These are phyloP conservation scores for Bombus sylvicola DNA, from an alignment of 1,140 invertebrate genomes.

Conservation along the genomic window DNA sequence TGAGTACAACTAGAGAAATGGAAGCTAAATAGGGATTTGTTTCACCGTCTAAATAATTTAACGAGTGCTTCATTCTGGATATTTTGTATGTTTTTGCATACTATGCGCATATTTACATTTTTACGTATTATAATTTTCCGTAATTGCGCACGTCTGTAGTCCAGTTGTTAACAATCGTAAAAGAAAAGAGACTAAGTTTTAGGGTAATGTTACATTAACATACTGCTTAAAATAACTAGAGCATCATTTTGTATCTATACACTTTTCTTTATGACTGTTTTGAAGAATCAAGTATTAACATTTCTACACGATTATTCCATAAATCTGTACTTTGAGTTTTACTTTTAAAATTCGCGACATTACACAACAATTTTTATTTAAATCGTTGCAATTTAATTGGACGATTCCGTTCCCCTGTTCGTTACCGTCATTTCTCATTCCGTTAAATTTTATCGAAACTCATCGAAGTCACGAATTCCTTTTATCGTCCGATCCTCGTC, in stretches of 20 bases:
- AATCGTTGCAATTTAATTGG: not conserved
- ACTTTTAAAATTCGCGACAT: too few relatives aligned
- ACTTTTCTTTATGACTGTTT: too few relatives aligned
- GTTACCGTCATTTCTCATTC: not conserved
- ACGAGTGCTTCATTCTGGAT: not conserved
- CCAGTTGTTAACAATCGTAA: too few relatives aligned
- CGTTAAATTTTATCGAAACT: not conserved
- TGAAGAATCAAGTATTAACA: too few relatives aligned
- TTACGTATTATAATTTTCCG: not conserved
- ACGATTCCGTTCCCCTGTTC: not conserved
- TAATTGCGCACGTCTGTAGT: not conserved
- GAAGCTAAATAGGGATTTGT: not conserved
- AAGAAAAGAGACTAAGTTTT: too few relatives aligned
- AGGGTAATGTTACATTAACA: too few relatives aligned
- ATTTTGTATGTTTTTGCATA: not conserved
- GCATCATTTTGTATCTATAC: too few relatives aligned
- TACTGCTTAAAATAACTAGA: too few relatives aligned
- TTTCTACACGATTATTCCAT: too few relatives aligned
- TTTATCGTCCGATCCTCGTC: constrained; percentile 7
- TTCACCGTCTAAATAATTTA: not conserved
- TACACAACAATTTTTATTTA: not conserved
- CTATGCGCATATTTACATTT: not conserved
- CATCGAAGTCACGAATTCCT: constrained; percentile 4
- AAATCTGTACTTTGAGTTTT: too few relatives aligned
- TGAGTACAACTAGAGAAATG: not conserved